Evolutionary conservation across 2,888 invertebrate species (phyloP).

Genomic region (Calephelis perditalis): DNA sequence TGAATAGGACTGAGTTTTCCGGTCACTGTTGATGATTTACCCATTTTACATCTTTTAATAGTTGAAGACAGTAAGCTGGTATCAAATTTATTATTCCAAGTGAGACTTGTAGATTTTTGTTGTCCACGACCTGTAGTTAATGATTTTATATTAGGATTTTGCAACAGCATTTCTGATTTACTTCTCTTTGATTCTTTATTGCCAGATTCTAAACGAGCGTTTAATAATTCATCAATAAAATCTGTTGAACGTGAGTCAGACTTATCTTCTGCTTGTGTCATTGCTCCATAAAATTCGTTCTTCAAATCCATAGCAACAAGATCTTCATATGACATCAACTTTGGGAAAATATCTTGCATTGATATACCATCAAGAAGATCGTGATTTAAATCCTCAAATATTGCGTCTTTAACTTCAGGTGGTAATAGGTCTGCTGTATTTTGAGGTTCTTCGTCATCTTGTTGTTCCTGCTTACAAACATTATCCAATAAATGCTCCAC

Average conservation of each 20-base stretch:
- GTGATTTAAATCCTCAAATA: constrained; percentile 90
- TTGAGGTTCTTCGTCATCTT: constrained; percentile 87
- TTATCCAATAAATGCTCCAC: constrained; percentile 78
- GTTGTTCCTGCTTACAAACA: constrained; percentile 81
- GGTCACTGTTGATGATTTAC: constrained; percentile 61
- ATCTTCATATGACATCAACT: constrained; percentile 83
- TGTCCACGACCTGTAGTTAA: constrained; percentile 75
- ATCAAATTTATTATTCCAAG: constrained; percentile 84
- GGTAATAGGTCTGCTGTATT: constrained; percentile 88
- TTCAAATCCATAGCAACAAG: constrained; percentile 80
- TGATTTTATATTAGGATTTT: constrained; percentile 68
- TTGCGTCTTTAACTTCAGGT: constrained; percentile 92
- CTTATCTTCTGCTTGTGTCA: constrained; percentile 64
- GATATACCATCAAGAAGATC: constrained; percentile 90
- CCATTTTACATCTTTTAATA: constrained; percentile 83
- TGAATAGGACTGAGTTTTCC: constrained; percentile 66
- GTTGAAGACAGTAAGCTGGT: constrained; percentile 76
- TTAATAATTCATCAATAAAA: constrained; percentile 76
- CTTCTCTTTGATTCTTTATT: constrained; percentile 80
- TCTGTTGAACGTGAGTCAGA: constrained; percentile 74
- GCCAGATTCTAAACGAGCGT: constrained; percentile 67
- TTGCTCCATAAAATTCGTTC: constrained; percentile 75
- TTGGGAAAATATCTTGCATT: constrained; percentile 90
- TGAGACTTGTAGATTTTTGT: constrained; percentile 82
- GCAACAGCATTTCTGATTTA: constrained; percentile 81